Evolutionary conservation across 2,888 invertebrate genomes (phyloP), one percentile per base, ranked within the genome.

Genomic region (Tridacna gigas): DNA sequence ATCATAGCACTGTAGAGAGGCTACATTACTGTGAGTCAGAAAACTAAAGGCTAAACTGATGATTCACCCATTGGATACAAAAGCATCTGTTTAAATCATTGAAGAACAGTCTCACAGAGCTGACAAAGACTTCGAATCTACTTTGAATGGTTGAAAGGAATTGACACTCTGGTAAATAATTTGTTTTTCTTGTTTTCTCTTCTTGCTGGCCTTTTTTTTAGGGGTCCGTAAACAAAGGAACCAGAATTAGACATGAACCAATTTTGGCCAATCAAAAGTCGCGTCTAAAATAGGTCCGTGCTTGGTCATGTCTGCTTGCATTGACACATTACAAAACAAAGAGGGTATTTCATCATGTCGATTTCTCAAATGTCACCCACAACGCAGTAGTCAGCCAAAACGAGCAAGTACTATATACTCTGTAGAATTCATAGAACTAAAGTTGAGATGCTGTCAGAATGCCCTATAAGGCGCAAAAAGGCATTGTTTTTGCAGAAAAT

Each of bases 241-340:
- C 87, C 89, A 84, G 88, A 86, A 88, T 88, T 75, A 80, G 83
- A 86, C 86, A 86, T 79, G 83, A 82, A 82, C 80, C 67, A 80
- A 75, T 88, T 84, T 87, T 75, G 84, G 83, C 91, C 91, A 91
- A 91, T 91, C 89, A 91, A 81, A 89, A 67, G 45, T 47, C 83
- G 80, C 86, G 88, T 88, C 79, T 80, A 84, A 86, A 89, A 89
- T 89, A 79, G 86, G 86, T 82, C 90, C 88, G 86, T 89, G 89
- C 90, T 89, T 86, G 89, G 87, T 90, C 89, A 89, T 90, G 89
- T 89, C 89, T 89, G 85, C 85, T 84, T 82, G 78, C 83, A 86
- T 89, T 88, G 89, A 80, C 86, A 87, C 86, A 84, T 84, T 79
- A 85, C 79, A 86, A 85, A 89, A 86, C 84, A 85, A 90, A 82